Evolutionary conservation across 2,888 invertebrate genomes (phyloP).

Genomic region (Nasonovia ribisnigri): DNA sequence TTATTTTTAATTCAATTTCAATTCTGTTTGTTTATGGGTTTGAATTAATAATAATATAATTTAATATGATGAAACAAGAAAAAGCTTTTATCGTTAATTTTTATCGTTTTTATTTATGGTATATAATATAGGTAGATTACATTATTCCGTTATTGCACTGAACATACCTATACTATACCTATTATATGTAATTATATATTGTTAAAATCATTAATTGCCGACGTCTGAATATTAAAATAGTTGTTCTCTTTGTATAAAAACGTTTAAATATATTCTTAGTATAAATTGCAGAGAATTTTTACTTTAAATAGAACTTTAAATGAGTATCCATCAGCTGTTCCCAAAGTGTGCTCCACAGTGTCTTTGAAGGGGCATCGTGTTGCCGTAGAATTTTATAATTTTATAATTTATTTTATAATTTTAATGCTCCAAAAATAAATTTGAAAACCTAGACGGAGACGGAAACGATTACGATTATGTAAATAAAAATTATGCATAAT

Average conservation of each 20-base stretch:
- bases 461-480: no score
- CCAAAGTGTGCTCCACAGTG: no score
- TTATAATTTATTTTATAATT: no score
- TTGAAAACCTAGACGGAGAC: no score
- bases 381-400: no score
- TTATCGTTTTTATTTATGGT: background rate
- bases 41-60: background rate
- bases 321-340: no score
- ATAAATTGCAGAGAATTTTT: background rate
- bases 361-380: no score
- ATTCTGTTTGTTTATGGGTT: background rate
- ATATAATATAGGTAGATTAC: background rate
- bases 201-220: background rate
- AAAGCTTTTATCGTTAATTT: slow-evolving; percentile 9
- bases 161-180: background rate
- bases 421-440: no score
- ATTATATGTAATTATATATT: background rate
- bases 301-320: background rate
- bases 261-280: background rate
- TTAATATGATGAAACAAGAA: background rate
- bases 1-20: background rate
- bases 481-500: no score
- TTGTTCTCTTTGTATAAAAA: background rate
- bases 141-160: background rate
- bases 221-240: background rate